Base-by-base conservation (phyloP, 1,140 invertebrate genomes). In the Heliothis subflexa region DNA sequence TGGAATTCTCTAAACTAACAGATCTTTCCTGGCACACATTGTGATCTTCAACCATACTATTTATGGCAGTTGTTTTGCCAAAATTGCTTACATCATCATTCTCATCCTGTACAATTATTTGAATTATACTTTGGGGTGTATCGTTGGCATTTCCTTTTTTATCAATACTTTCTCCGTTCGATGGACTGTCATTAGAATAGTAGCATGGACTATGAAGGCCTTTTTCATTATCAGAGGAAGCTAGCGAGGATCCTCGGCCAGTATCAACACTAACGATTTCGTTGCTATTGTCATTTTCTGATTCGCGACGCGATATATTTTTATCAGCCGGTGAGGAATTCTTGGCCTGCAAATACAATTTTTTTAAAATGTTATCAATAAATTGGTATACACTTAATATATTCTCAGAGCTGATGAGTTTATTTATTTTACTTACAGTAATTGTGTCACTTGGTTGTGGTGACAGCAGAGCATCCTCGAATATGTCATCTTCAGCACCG, bases 171-270 rank as follows among this genome's bases (percentile, higher is more conserved):
- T 78, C 81, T 66, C 45, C 74, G 62, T 72, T 73, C 11, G 81
- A 25, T 59, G 84, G 82, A 71, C 74, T 86, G 21, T 87, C 79
- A 68, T 80, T 80, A 33, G 49, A 80, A 45, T 77, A 86, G 78
- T 91, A 88, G 47, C 89, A 89, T 40, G 90, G 91, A 77, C 89
- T 91, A 75, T 87, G 85, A 7, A 89, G 81, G 77, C 85, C 89
- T 81, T 92, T 93, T 33, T 92, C 90, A 28, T 82, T 86, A 79
- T 93, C 91, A 28, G 90, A 94, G 81, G 81, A 87, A n/a, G 88
- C 88, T 12, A 91, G 83, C 18, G 93, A 89, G 13, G 88, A 90
- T 13, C 87, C 88, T 12, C 83, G 50, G 18, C 89, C 88, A 3
- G 81, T 78, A 49, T 79, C 81, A 59, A 78, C 84, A 83, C 88